These are phyloP conservation scores for Cataglyphis altisquamis DNA, from an alignment of 2,888 invertebrate species.

Conservation along the genomic window DNA sequence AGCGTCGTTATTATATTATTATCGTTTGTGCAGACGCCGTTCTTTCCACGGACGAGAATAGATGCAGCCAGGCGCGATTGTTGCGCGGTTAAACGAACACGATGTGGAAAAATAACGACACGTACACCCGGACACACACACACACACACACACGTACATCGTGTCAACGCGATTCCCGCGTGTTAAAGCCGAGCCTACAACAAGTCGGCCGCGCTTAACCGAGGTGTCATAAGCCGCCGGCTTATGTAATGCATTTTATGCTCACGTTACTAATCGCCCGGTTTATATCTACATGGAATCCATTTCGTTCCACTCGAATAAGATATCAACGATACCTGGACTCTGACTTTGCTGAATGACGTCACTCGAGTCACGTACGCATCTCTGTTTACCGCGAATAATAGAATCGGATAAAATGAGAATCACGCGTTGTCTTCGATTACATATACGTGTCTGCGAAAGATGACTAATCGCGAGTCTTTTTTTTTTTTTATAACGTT, in stretches of 20 bases:
- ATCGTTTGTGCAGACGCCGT: conserved; percentile 12
- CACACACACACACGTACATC: background rate
- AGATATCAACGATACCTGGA: conserved; percentile 4
- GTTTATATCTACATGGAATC: conserved; percentile 2
- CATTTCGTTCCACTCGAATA: background rate
- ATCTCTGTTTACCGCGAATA: conserved; percentile 11
- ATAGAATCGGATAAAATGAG: background rate
- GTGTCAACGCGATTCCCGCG: conserved; percentile 45
- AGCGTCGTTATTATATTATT: conserved; percentile 25
- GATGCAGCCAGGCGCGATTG: conserved; percentile 50
- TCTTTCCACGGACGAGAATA: conserved; percentile 43
- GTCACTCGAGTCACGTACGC: conserved; percentile 1
- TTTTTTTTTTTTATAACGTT: background rate
- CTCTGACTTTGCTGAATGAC: background rate
- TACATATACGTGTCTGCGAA: background rate
- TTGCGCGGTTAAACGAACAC: conserved; percentile 20
- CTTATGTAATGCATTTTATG: conserved; percentile 45
- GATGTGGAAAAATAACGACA: conserved; percentile 56
- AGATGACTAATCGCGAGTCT: background rate
- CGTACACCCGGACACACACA: conserved; percentile 50
- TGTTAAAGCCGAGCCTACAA: background rate
- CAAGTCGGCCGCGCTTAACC: background rate
- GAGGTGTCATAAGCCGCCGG: conserved; percentile 37
- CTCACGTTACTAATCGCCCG: conserved; percentile 23
- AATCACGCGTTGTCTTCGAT: background rate